Base-by-base conservation (phyloP, 92 coral and sea anemone species). In the Bergia puertoricense region DNA sequence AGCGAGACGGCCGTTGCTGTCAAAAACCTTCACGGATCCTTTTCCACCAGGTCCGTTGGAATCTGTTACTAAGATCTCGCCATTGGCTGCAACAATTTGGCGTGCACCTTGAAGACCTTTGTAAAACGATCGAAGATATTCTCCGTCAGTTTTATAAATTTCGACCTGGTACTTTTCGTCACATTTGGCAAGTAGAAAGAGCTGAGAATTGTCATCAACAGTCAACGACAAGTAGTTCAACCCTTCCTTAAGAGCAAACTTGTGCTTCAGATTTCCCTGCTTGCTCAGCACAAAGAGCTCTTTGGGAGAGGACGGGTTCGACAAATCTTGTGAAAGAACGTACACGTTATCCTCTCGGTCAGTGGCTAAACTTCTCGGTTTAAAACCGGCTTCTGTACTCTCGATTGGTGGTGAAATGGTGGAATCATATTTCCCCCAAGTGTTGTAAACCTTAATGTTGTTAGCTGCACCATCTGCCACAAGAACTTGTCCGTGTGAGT, bases 281-380 rank as follows among this genome's bases (percentile, higher is more conserved):
- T 80, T 85, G 92, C 59, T 79, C 37, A 90, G 86, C 73, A 86
- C 74, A 22, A 79, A 80, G 82, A 90, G 48, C 23, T 73, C 56
- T 39, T 79, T 43, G 4, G 20, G 41, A 10, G 43, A 54, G 5
- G 54, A 2, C 8, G 87, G 7, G 68, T 48, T 45, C 48, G n/a
- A n/a, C 13, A 38, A 72, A 4, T 46, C 43, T 85, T 85, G 89
- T 20, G 90, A 72, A 66, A 79, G 38, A 56, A 86, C 46, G 78
- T 90, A 90, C 15, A 90, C 56, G 57, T 90, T 80, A 10, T 86
- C 81, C 50, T 85, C 86, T 23, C 69, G 37, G 40, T 90, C 92
- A 20, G 87, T 86, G 15, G 79, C 77, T 43, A 90, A 84, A 51
- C 86, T 79, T 16, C 85, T 38, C 72, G 92, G 89, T n/a, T 37